Percentiles rank a stretch among this genome's conserved stretches.
Evolutionary conservation across 2,113 vertebrate species (phyloP).

Genomic region (Ifrita kowaldi): DNA sequence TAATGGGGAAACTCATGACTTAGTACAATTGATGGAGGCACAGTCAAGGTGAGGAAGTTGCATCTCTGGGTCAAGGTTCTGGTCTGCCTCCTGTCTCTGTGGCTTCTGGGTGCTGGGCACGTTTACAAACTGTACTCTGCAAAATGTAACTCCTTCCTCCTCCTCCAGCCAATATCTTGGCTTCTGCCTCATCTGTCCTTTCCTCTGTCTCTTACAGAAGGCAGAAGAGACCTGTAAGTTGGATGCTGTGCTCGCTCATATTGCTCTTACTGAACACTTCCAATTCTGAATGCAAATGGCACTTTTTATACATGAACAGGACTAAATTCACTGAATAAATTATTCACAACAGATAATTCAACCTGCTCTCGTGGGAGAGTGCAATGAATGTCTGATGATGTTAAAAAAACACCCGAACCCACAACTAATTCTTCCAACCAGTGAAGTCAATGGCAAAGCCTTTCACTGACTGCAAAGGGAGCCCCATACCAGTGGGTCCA

Average conservation of each 20-base stretch:
- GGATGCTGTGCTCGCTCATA: background rate
- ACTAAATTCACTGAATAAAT: constrained; percentile 59
- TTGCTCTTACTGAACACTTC: background rate
- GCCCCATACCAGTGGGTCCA: background rate
- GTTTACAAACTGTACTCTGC: background rate
- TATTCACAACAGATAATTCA: constrained; percentile 60
- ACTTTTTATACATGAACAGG: constrained; percentile 15
- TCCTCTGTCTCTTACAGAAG: background rate
- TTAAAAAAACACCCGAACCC: background rate
- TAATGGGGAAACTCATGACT: background rate
- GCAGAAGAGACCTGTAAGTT: background rate
- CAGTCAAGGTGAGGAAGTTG: background rate
- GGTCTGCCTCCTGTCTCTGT: background rate
- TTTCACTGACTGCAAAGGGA: constrained; percentile 1
- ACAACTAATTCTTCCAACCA: background rate
- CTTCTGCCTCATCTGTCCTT: background rate
- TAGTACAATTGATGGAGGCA: background rate
- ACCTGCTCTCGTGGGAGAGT: background rate
- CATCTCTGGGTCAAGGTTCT: background rate
- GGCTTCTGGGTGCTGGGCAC: background rate
- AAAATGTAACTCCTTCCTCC: background rate
- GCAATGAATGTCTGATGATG: constrained; percentile 33
- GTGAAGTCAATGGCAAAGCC: background rate
- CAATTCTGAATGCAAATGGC: constrained; percentile 22
- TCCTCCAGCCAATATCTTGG: background rate